Evolutionary conservation across 2,797 vertebrate species (phyloP).

Genomic region (Tadarida brasiliensis): DNA sequence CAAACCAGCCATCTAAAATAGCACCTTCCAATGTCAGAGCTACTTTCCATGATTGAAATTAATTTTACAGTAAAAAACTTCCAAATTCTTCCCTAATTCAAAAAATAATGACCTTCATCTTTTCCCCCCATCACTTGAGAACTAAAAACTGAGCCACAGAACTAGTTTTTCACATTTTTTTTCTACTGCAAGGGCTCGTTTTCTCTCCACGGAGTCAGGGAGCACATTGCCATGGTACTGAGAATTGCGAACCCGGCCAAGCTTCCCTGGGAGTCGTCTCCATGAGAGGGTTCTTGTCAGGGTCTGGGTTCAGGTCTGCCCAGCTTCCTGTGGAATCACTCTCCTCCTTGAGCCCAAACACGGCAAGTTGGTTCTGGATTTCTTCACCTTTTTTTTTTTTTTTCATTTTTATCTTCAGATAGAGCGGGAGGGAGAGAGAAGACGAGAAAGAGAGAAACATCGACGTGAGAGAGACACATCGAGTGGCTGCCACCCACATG

Average conservation of each 20-base stretch:
- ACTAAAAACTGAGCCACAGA: neutral
- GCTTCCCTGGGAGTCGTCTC: neutral
- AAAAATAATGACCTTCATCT: neutral
- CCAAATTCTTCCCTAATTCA: neutral
- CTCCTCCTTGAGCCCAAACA: neutral
- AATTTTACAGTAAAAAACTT: constrained; percentile 20
- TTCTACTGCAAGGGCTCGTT: neutral
- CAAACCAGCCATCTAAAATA: neutral
- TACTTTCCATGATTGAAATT: constrained; percentile 3
- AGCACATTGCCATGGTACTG: neutral
- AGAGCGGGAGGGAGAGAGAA: no score
- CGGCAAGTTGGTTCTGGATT: neutral
- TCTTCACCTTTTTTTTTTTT: no score
- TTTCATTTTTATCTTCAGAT: no score
- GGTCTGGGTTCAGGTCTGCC: neutral
- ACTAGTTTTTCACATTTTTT: constrained; percentile 5
- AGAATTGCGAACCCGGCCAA: no score
- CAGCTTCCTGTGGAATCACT: neutral
- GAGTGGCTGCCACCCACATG: no score
- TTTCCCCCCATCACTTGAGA: neutral
- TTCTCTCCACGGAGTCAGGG: neutral
- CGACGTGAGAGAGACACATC: no score
- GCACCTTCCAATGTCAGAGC: neutral
- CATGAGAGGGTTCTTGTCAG: neutral
- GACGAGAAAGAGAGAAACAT: no score